Percentiles rank a stretch among this genome's conserved stretches.
Evolutionary conservation across 2,113 vertebrate genomes (phyloP).

Genomic region (Macrotus californicus): DNA sequence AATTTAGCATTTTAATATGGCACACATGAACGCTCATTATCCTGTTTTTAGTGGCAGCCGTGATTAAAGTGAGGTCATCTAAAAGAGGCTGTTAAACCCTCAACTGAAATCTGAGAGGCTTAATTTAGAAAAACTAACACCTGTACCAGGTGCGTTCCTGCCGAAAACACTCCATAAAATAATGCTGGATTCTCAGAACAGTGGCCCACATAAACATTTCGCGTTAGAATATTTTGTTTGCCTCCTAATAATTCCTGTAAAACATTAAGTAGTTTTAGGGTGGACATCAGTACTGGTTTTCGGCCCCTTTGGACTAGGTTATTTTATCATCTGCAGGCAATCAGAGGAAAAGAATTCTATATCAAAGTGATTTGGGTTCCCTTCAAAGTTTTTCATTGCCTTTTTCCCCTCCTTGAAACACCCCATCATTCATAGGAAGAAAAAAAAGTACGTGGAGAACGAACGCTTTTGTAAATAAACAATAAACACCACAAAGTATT

Average conservation of each 20-base stretch:
- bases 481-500: slow-evolving; percentile 33
- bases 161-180: slow-evolving; percentile 3
- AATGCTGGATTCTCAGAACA: neutral
- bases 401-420: slow-evolving; percentile 17
- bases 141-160: slow-evolving; percentile 27
- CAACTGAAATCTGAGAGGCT: slow-evolving; percentile 33
- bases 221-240: slow-evolving; percentile 5
- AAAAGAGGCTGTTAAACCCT: slow-evolving; percentile 1
- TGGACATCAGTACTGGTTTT: slow-evolving; percentile 42
- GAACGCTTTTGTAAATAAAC: slow-evolving; percentile 59
- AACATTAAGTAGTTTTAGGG: slow-evolving; percentile 4
- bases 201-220: neutral
- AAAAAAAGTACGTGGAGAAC: slow-evolving; percentile 28
- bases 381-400: slow-evolving; percentile 48
- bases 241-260: slow-evolving; percentile 7
- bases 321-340: slow-evolving; percentile 54
- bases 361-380: slow-evolving; percentile 50
- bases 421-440: slow-evolving; percentile 27
- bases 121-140: slow-evolving; percentile 56
- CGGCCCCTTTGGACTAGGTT: neutral
- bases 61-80: slow-evolving; percentile 4
- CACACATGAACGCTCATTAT: neutral
- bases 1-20: neutral
- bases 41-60: neutral
- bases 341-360: slow-evolving; percentile 43